These are phyloP conservation scores for Pygocentrus nattereri DNA, from an alignment of 2,797 vertebrate species.

Conservation along the genomic window DNA sequence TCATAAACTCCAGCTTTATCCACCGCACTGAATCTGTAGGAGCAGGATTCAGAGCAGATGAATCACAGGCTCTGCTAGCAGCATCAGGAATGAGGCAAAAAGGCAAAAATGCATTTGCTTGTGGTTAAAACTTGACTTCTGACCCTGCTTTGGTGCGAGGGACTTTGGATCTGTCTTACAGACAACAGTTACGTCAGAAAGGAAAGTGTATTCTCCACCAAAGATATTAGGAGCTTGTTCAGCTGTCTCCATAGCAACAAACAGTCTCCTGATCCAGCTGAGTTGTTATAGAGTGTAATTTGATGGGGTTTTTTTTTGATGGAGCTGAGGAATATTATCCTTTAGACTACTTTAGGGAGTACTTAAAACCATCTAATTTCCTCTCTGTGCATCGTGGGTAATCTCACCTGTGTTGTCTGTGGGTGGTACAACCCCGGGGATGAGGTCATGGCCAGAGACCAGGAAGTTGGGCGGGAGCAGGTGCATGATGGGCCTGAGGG, in stretches of 20 bases:
- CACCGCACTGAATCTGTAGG: slow-evolving; percentile 58
- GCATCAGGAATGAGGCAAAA: slow-evolving; percentile 2
- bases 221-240: slow-evolving; percentile 33
- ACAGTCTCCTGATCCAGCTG: slow-evolving; percentile 45
- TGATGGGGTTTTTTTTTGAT: slow-evolving; percentile 38
- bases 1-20: slow-evolving; percentile 71
- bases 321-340: slow-evolving; percentile 26
- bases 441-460: slow-evolving; percentile 80
- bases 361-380: slow-evolving; percentile 29
- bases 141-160: slow-evolving; percentile 29
- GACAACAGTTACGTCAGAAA: slow-evolving; percentile 40
- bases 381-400: neutral
- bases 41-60: slow-evolving; percentile 22
- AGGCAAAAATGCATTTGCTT: slow-evolving; percentile 27
- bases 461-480: slow-evolving; percentile 90
- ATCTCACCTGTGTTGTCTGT: slow-evolving; percentile 71
- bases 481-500: slow-evolving; percentile 76
- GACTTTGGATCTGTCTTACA: slow-evolving; percentile 12
- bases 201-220: neutral
- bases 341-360: slow-evolving; percentile 31
- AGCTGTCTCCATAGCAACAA: slow-evolving; percentile 55
- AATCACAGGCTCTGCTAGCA: slow-evolving; percentile 13
- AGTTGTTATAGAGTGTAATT: slow-evolving; percentile 42
- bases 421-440: slow-evolving; percentile 82
- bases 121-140: slow-evolving; percentile 21